Conservation (phyloP, 2,797 vertebrate genomes). For the Myotis findleyi region DNA sequence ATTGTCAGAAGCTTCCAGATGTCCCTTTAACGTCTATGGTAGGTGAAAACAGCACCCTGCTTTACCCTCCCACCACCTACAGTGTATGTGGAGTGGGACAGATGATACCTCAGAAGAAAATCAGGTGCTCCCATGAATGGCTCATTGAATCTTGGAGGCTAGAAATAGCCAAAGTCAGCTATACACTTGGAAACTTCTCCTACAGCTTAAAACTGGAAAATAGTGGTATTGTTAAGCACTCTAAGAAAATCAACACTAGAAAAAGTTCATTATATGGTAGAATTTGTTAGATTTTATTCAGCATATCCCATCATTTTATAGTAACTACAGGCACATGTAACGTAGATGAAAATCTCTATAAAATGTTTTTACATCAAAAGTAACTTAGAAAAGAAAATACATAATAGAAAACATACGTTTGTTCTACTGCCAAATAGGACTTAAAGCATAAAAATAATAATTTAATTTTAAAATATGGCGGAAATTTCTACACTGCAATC, state of each 20-base stretch:
- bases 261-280: neutral
- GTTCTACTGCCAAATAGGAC: neutral
- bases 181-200: neutral
- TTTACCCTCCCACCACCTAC: neutral
- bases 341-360: constrained; percentile 8
- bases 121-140: neutral
- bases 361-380: constrained; percentile 19
- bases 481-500: neutral
- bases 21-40: neutral
- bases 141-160: neutral
- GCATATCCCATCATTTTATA: neutral
- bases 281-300: constrained; percentile 16
- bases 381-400: constrained; percentile 28
- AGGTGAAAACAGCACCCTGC: neutral
- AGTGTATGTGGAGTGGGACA: accelerated
- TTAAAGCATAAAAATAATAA: constrained; percentile 7
- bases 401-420: neutral
- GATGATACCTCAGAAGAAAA: neutral
- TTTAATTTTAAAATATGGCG: constrained; percentile 6
- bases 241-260: neutral
- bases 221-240: neutral
- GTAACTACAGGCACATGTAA: neutral
- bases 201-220: neutral
- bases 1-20: neutral
- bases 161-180: neutral